Conservation (phyloP, 2,797 vertebrate genomes). For the Sebastes diploproa region DNA sequence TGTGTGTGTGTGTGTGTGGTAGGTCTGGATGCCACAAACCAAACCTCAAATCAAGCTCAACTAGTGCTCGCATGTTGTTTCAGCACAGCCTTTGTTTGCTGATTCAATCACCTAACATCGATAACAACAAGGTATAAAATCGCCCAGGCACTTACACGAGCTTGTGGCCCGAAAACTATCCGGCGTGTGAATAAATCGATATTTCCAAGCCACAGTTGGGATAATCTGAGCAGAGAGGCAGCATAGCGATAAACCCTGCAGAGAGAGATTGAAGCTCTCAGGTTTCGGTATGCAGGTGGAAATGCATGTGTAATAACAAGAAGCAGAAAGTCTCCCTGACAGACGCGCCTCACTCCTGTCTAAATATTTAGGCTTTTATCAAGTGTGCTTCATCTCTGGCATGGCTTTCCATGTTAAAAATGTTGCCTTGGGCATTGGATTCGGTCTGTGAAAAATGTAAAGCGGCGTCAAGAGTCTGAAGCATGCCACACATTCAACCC, state of each 20-base stretch:
- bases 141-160: not conserved
- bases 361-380: slow-evolving; percentile 52
- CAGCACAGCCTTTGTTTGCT: slow-evolving; percentile 9
- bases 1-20: not conserved
- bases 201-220: slow-evolving; percentile 43
- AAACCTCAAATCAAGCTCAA: slow-evolving; percentile 24
- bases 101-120: slow-evolving; percentile 25
- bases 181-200: slow-evolving; percentile 51
- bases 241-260: slow-evolving; percentile 12
- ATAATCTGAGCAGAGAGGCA: slow-evolving; percentile 37
- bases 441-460: not conserved
- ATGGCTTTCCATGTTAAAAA: not conserved
- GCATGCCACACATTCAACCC: not conserved
- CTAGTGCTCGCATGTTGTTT: not conserved
- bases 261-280: slow-evolving; percentile 25
- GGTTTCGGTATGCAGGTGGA: slow-evolving; percentile 38
- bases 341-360: slow-evolving; percentile 32
- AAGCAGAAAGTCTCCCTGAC: slow-evolving; percentile 15
- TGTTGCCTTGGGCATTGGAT: not conserved
- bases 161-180: slow-evolving; percentile 16
- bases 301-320: slow-evolving; percentile 25
- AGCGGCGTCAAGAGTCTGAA: not conserved
- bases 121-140: slow-evolving; percentile 22
- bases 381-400: not conserved
- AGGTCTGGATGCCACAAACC: not conserved